Percentiles rank a stretch among this genome's conserved stretches.
Evolutionary conservation across 2,888 invertebrate genomes (phyloP).

Genomic region (Diplazon laetatorius): DNA sequence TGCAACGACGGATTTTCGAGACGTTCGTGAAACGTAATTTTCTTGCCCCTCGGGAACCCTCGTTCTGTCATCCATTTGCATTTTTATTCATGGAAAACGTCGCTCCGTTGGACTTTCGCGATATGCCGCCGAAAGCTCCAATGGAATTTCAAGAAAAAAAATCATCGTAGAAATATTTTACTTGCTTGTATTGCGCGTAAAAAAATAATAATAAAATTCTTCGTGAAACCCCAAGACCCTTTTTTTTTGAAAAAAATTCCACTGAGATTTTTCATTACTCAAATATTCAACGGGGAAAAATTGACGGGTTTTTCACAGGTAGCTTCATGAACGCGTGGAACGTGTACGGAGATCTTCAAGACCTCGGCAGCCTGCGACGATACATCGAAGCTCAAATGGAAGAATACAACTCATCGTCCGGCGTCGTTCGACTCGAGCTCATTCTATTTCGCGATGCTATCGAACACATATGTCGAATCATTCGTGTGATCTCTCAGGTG

Average conservation of each 20-base stretch:
- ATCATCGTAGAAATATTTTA: background rate
- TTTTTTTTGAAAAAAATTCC: too few species aligned
- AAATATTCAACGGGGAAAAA: too few species aligned
- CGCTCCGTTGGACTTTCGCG: background rate
- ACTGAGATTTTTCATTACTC: too few species aligned
- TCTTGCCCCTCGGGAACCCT: background rate
- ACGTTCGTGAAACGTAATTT: background rate
- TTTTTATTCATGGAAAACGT: conserved; percentile 4
- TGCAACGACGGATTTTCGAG: background rate
- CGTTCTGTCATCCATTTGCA: background rate
- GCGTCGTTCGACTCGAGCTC: conserved; percentile 90
- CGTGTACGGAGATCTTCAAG: conserved; percentile 91
- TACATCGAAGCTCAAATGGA: conserved; percentile 86
- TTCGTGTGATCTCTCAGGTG: conserved; percentile 90
- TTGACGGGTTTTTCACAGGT: conserved; percentile 79
- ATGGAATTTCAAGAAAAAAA: conserved; percentile 4
- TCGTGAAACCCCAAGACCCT: too few species aligned
- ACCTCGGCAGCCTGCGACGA: conserved; percentile 84
- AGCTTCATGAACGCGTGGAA: conserved; percentile 90
- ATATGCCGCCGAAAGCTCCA: background rate
- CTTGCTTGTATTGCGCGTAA: background rate
- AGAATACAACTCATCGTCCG: conserved; percentile 91
- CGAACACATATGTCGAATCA: conserved; percentile 92
- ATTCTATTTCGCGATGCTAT: conserved; percentile 94
- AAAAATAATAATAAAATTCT: too few species aligned